Percentiles rank a stretch among this genome's conserved stretches.
phyloP scores from a whole-genome alignment of 2,888 invertebrate species.

The Monoplex corrugatus region DNA sequence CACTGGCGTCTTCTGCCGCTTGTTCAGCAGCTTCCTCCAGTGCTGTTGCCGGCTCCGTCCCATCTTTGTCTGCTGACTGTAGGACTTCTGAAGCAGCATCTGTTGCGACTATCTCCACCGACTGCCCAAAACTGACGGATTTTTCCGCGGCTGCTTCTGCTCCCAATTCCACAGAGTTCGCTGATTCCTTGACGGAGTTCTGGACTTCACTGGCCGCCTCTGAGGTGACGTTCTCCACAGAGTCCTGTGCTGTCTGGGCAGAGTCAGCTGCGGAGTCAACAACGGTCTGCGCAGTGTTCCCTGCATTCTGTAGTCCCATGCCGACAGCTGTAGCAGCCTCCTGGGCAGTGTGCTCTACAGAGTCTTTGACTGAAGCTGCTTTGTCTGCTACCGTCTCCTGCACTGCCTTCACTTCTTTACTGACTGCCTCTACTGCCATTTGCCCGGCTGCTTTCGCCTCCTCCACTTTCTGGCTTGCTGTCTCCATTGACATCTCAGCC shows the following conservation, averaged over 20 bases:
- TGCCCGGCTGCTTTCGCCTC: not conserved
- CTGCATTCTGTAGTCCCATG: not conserved
- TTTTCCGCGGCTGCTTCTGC: not conserved
- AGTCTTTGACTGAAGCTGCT: not conserved
- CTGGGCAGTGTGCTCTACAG: not conserved
- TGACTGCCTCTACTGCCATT: not conserved
- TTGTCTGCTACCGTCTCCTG: not conserved
- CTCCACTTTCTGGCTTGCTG: not conserved
- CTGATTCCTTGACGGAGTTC: not conserved
- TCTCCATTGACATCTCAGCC: not conserved
- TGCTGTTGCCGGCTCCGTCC: not conserved
- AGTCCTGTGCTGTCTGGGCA: slow-evolving; percentile 11
- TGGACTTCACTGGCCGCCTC: not conserved
- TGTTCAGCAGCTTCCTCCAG: not conserved
- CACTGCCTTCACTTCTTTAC: not conserved
- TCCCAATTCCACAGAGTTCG: not conserved
- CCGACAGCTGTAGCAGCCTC: slow-evolving; percentile 11
- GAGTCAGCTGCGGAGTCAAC: not conserved
- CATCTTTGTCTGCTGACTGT: not conserved
- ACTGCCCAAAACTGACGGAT: not conserved
- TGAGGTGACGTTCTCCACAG: not conserved
- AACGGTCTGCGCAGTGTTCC: not conserved
- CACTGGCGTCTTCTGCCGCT: not conserved
- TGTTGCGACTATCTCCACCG: not conserved
- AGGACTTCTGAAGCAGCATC: not conserved